Evolutionary conservation across 2,797 vertebrate genomes (phyloP), one percentile per base, ranked within the genome.

Genomic region (Potorous gilbertii): DNA sequence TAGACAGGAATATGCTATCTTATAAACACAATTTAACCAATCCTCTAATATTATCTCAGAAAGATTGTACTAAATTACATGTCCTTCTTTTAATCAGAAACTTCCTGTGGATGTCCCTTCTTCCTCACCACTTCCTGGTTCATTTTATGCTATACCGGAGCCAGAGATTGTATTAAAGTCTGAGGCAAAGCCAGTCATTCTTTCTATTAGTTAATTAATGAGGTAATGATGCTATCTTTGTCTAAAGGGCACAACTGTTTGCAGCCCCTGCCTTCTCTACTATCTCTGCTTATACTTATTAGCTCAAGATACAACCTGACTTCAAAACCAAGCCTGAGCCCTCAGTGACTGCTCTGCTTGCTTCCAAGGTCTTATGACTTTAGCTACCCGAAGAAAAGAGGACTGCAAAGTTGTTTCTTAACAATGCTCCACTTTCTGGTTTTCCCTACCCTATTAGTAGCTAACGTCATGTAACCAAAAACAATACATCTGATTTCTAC

Each of bases 331-430:
- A 92, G 40, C 2, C 55, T 12, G 21, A 31, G 9, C 66, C 55
- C 55, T 93, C 57, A 54, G 52, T 62, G 91, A 24, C 57, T 54
- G 57, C 5, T 24, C 34, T 40, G 54, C 55, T 93, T 40, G 55
- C 12, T 81, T 81, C 66, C 66, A 46, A 81, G 16, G 66, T 74
- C 66, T 40, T 62, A 31, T 34, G 29, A 62, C 29, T 34, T 74
- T 74, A 16, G 16, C 40, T n/a, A 74, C 14, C 34, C 66, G 40
- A 74, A 74, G 54, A 74, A 55, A 14, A 81, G 2, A 29, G 91
- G n/a, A 54, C 11, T 91, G 29, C 11, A 55, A 91, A 95, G 27
- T 55, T 91, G 96, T 13, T 91, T 94, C 57, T 95, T 55, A 74
- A 91, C 46, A 93, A 4, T 90, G 40, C 57, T 91, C 94, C 18